Evolutionary conservation across 2,888 invertebrate species (phyloP).

Genomic region (Lithophane semibrunnea): DNA sequence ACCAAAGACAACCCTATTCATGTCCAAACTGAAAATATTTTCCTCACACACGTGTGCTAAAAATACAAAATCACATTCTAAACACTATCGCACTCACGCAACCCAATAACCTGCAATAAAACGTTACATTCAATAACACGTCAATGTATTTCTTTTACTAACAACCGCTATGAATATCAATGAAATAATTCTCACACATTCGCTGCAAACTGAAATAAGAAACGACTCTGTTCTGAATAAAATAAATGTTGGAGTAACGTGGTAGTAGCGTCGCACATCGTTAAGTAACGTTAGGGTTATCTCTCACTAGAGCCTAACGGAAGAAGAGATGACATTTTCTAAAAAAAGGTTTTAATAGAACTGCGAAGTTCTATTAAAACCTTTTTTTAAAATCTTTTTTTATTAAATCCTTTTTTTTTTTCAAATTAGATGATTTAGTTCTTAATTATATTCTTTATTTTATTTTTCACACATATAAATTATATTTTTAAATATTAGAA

Average conservation of each 20-base stretch:
- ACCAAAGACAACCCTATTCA: not conserved
- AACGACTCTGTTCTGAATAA: constrained; percentile 55
- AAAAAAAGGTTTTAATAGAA: no score
- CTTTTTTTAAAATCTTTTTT: no score
- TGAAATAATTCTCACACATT: constrained; percentile 46
- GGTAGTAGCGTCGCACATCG: constrained; percentile 13
- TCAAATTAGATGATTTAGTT: no score
- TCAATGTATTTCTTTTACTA: constrained; percentile 52
- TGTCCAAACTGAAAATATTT: not conserved
- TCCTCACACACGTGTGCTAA: not conserved
- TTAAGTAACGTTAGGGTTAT: constrained; percentile 6
- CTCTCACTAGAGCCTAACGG: constrained; percentile 1
- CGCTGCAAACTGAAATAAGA: constrained; percentile 54
- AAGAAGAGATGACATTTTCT: not conserved
- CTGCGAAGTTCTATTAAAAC: no score
- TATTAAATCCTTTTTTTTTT: no score
- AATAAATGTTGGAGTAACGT: constrained; percentile 40
- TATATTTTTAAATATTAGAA: no score
- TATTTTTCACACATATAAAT: no score
- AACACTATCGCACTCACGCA: constrained; percentile 5
- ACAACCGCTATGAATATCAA: constrained; percentile 62
- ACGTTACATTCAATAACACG: constrained; percentile 54
- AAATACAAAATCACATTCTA: constrained; percentile 12
- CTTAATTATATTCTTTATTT: no score
- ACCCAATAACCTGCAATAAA: constrained; percentile 54